Evolutionary conservation across 2,888 invertebrate genomes (phyloP), one percentile per base, ranked within the genome.

Genomic region (Galerucella calmariensis): DNA sequence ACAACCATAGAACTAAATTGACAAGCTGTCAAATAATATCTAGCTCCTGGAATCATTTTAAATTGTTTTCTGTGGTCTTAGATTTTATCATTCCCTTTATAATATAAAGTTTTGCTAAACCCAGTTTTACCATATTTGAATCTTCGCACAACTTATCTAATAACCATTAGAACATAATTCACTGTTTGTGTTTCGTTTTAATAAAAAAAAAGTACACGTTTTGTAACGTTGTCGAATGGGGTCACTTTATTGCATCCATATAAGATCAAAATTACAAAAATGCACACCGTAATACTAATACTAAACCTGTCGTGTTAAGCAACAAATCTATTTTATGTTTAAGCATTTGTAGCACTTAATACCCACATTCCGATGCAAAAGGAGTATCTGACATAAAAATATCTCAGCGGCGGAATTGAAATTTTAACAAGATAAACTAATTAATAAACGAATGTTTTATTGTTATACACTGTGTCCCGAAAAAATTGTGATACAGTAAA

Each of bases 271-370:
- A 56, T 56, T 56, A 53, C 8, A 53, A 56, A 56, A 56, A 56
- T 56, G 56, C n/a, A 56, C 16, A 56, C 16, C 9, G n/a, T n/a
- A 62, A 62, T 41, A 35, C 62, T 14, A 62, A 62, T 41, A 35
- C 62, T 14, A 62, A 62, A 62, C 62, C 62, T 41, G 62, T 62
- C 62, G 35, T 35, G 41, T 62, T 62, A 14, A n/a, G 62, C 35
- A 62, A 62, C 56, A 56, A 27, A 9, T 56, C 56, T 56, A 56
- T 56, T 56, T 56, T n/a, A 56, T 10, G 56, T 56, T 16, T 56
- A 16, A 16, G 2, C 20, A 56, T 56, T 56, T 20, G 10, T 56
- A 56, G 56, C 10, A 20, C 20, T 56, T 9, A 20, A 56, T 56
- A 56, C 56, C 56, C 56, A 56, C 56, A 56, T 56, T 56, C 56